Base-by-base conservation (phyloP, 1,140 invertebrate species). In the Anoplolepis gracilipes region DNA sequence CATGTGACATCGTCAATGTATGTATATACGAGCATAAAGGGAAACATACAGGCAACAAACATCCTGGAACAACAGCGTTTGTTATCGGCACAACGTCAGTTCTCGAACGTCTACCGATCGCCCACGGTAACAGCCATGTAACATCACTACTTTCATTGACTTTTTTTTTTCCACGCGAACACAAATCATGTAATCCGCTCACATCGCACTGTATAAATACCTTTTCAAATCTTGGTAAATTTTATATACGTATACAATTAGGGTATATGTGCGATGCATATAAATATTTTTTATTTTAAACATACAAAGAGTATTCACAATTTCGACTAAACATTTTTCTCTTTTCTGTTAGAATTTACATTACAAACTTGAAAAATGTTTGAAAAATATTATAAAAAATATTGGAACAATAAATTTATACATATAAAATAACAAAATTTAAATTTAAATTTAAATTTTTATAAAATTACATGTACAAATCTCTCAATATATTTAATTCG, bases 11-110 rank as follows among this genome's bases (percentile, higher is more conserved):
- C 59, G 64, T 88, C 82, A 88, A 88, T 82, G 84, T 88, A 88
- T 82, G 84, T 88, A 87, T 49, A 49, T 82, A 82, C 67, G 82
- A 90, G 89, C 79, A 92, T 69, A 90, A 86, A 88, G 88, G 91
- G 90, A 81, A 87, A 93, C 91, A 93, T 62, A 93, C 92, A 94
- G 88, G 93, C 93, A 93, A 93, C 93, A 94, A 92, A 87, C 91
- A 93, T 92, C 91, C 86, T 89, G 86, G 84, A 92, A 92, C 90
- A 93, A 86, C 87, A 92, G 85, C 89, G 88, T 86, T 91, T 92
- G 87, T 84, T 89, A 90, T 79, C 87, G n/a, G 67, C 76, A 73
- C 36, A 81, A 88, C 30, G 57, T 84, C 73, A 70, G 46, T 84
- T 87, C 57, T 36, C 61, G 73, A 88, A 72, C 42, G 73, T 79